These are phyloP conservation scores for Caenorhabditis sp. DNA, from an alignment of 2,888 invertebrate species.

Conservation along the genomic window DNA sequence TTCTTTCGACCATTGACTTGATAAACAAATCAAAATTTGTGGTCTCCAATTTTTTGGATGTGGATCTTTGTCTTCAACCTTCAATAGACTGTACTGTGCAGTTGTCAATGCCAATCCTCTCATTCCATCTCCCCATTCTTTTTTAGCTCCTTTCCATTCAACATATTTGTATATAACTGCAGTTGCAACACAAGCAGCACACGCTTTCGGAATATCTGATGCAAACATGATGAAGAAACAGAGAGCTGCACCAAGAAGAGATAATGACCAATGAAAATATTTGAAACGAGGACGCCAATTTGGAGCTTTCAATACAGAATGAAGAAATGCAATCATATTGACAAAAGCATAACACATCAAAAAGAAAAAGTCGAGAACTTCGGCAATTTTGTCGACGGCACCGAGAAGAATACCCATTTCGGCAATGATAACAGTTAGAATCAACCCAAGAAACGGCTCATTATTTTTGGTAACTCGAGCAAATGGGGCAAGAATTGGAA, in stretches of 20 bases:
- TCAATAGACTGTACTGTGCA: constrained; percentile 89
- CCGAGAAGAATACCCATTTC: constrained; percentile 81
- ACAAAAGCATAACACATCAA: constrained; percentile 99
- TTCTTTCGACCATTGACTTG: constrained; percentile 79
- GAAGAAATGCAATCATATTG: constrained; percentile 95
- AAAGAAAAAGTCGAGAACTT: constrained; percentile 81
- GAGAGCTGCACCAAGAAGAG: constrained; percentile 84
- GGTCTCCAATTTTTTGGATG: constrained; percentile 99
- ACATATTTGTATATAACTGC: constrained; percentile 95
- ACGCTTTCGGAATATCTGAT: constrained; percentile 94
- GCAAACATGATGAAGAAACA: constrained; percentile 98
- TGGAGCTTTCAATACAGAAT: constrained; percentile 89
- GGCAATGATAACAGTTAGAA: constrained; percentile 81
- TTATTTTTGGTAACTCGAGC: constrained; percentile 92
- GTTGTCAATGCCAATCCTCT: constrained; percentile 95
- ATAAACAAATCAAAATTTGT: constrained; percentile 90
- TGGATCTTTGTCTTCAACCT: constrained; percentile 92
- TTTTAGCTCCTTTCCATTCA: constrained; percentile 96
- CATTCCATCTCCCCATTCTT: constrained; percentile 99
- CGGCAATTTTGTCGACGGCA: constrained; percentile 95
- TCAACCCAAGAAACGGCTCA: constrained; percentile 88
- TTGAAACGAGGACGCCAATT: constrained; percentile 98
- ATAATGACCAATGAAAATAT: constrained; percentile 96
- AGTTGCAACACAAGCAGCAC: constrained; percentile 91
- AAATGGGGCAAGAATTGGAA: constrained; percentile 92